Conservation (phyloP, 1,140 invertebrate species). For the Lucilia cuprina region DNA sequence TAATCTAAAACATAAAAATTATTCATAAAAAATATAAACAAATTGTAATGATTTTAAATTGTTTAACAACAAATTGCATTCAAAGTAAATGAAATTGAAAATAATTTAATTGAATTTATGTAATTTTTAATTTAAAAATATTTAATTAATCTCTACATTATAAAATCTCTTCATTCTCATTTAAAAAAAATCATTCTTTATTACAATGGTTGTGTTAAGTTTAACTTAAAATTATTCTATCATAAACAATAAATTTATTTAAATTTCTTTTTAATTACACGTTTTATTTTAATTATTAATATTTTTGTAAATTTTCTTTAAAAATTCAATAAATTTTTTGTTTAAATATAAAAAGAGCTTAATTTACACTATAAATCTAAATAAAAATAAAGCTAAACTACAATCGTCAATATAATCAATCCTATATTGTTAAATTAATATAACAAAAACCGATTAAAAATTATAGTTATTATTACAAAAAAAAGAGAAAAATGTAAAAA, state of each 20-base stretch:
- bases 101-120: too few relatives aligned
- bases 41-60: not conserved
- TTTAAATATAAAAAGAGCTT: not conserved
- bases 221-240: constrained; percentile 7
- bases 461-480: not conserved
- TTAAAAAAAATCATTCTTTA: too few relatives aligned
- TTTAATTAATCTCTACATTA: too few relatives aligned
- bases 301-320: not conserved
- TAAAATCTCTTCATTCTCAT: too few relatives aligned
- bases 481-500: not conserved
- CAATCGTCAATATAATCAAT: not conserved
- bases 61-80: too few relatives aligned
- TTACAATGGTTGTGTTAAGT: constrained; percentile 34
- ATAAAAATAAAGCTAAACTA: not conserved
- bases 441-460: not conserved
- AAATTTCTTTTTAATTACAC: not conserved
- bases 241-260: not conserved
- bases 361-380: not conserved
- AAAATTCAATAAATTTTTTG: not conserved
- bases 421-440: not conserved
- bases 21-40: not conserved
- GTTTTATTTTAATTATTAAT: too few relatives aligned
- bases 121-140: too few relatives aligned
- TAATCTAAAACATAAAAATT: not conserved
- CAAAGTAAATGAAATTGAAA: too few relatives aligned